Percentiles rank a stretch among this genome's conserved stretches.
phyloP scores from a whole-genome alignment of 2,797 vertebrate genomes.

The Falco biarmicus region DNA sequence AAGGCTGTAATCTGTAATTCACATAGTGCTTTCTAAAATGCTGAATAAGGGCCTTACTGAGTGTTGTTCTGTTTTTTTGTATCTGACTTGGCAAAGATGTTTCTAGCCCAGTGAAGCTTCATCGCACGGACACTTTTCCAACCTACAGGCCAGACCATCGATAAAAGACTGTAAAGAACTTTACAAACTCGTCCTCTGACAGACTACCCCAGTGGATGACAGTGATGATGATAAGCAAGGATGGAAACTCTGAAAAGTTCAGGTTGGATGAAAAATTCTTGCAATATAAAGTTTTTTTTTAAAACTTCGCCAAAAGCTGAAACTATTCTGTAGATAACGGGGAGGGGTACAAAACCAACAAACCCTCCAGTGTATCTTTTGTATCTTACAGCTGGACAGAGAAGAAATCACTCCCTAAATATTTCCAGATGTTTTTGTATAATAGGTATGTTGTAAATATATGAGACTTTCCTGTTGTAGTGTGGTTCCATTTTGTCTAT shows the following conservation, averaged over 20 bases:
- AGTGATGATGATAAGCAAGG: background rate
- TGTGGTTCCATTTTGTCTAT: conserved; percentile 51
- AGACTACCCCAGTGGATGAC: background rate
- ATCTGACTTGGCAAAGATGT: conserved; percentile 67
- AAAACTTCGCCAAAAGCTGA: conserved; percentile 33
- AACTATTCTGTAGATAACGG: background rate
- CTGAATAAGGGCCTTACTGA: background rate
- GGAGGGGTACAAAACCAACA: background rate
- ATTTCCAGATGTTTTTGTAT: conserved; percentile 62
- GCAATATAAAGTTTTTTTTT: conserved; percentile 40
- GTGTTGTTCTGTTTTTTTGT: background rate
- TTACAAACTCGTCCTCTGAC: background rate
- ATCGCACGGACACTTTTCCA: conserved; percentile 81
- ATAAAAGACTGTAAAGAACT: conserved; percentile 35
- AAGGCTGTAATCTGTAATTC: background rate
- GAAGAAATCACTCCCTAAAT: background rate
- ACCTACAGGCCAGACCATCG: conserved; percentile 77
- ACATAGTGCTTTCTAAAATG: background rate
- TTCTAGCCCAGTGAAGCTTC: conserved; percentile 78
- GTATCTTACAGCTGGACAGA: conserved; percentile 46
- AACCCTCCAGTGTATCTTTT: conserved; percentile 10
- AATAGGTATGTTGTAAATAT: conserved; percentile 42
- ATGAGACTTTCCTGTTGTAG: conserved; percentile 25
- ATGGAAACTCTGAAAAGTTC: background rate
- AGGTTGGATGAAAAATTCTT: background rate